Percentiles rank a stretch among this genome's conserved stretches.
Evolutionary conservation across 1,140 invertebrate genomes (phyloP).

Genomic region (Drosophila ananassae): DNA sequence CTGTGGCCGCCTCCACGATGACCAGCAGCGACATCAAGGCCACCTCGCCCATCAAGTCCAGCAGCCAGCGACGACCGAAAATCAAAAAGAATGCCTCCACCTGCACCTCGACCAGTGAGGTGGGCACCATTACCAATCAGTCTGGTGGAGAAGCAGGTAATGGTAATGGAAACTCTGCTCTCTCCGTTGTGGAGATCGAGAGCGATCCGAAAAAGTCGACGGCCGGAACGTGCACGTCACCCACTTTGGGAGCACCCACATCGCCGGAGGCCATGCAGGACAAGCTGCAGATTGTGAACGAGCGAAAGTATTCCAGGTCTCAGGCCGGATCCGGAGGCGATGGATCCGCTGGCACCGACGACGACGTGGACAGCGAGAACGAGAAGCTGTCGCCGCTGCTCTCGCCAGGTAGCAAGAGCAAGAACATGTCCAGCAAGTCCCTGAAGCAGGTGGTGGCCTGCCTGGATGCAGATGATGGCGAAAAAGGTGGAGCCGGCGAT

Average conservation of each 20-base stretch:
- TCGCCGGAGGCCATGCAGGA: slow-evolving; percentile 58
- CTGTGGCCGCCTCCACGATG: slow-evolving; percentile 56
- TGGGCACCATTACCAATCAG: slow-evolving; percentile 62
- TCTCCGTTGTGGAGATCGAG: slow-evolving; percentile 61
- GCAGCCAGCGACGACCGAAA: slow-evolving; percentile 69
- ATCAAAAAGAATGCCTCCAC: slow-evolving; percentile 77
- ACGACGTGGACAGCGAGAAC: slow-evolving; percentile 91
- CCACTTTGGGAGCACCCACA: slow-evolving; percentile 18
- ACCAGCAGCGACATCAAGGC: slow-evolving; percentile 65
- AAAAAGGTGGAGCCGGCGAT: slow-evolving; percentile 20
- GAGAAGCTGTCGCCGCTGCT: slow-evolving; percentile 91
- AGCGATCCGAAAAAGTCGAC: slow-evolving; percentile 55
- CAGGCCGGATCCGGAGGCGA: slow-evolving; percentile 30
- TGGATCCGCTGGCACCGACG: slow-evolving; percentile 66
- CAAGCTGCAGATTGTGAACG: slow-evolving; percentile 77
- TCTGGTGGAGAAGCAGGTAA: slow-evolving; percentile 8
- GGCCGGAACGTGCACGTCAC: slow-evolving; percentile 33
- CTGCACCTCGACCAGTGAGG: slow-evolving; percentile 72
- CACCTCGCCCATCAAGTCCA: slow-evolving; percentile 70
- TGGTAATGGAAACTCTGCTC: slow-evolving; percentile 29
- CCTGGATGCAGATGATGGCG: slow-evolving; percentile 35
- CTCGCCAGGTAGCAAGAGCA: slow-evolving; percentile 84
- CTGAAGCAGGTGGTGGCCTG: slow-evolving; percentile 61
- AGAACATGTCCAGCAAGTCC: slow-evolving; percentile 57
- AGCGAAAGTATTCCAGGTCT: slow-evolving; percentile 56